Evolutionary conservation across 1,140 invertebrate genomes (phyloP).

Genomic region (Eueides isabella): DNA sequence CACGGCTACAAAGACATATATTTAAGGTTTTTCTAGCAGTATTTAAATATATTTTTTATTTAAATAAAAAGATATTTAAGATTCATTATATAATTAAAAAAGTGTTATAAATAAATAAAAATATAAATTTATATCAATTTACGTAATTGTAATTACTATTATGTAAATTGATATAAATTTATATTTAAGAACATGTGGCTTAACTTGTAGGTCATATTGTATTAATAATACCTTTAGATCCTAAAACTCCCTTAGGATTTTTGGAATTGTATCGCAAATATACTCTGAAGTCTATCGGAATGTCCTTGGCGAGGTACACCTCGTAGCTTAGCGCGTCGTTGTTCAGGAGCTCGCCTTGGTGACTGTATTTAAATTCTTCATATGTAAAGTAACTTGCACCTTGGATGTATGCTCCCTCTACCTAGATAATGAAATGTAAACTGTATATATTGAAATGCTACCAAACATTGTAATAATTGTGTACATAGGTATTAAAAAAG

Average conservation of each 20-base stretch:
- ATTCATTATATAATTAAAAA: too few relatives aligned
- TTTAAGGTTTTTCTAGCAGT: not conserved
- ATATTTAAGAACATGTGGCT: too few relatives aligned
- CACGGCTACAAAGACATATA: slow-evolving; percentile 54
- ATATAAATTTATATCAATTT: too few relatives aligned
- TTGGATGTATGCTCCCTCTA: slow-evolving; percentile 93
- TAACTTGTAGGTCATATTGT: too few relatives aligned
- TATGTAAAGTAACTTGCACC: slow-evolving; percentile 90
- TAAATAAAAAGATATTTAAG: too few relatives aligned
- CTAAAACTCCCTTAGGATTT: slow-evolving; percentile 88
- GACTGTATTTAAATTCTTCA: slow-evolving; percentile 87
- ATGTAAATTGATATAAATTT: too few relatives aligned
- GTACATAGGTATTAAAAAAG: too few relatives aligned
- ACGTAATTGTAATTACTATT: too few relatives aligned
- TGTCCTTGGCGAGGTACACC: slow-evolving; percentile 90
- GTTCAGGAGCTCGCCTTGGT: slow-evolving; percentile 85
- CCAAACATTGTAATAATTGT: too few relatives aligned
- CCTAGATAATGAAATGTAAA: slow-evolving; percentile 38
- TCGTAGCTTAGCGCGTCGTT: slow-evolving; percentile 93
- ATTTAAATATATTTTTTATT: too few relatives aligned
- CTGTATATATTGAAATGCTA: not conserved
- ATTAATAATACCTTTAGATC: slow-evolving; percentile 87
- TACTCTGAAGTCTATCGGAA: slow-evolving; percentile 92
- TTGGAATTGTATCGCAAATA: slow-evolving; percentile 87
- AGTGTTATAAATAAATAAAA: too few relatives aligned